A percentile compares a stretch with the other conserved stretches of the same genome.
Evolutionary conservation across 2,113 vertebrate genomes (phyloP).

Genomic region (Pteronura brasiliensis): DNA sequence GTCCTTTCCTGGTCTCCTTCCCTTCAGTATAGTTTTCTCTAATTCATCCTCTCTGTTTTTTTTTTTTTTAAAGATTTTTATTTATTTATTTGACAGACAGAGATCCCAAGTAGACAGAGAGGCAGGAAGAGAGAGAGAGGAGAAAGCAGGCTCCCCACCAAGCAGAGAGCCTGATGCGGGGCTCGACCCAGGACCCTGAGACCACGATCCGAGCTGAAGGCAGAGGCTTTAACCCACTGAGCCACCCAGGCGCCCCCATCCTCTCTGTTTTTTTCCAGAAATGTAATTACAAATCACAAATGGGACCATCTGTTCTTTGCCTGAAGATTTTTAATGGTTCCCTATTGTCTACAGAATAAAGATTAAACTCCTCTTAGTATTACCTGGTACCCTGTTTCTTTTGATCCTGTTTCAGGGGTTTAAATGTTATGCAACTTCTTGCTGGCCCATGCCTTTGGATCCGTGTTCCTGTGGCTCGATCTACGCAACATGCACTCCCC

Average conservation of each 20-base stretch:
- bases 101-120: too few relatives aligned
- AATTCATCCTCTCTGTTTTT: background rate
- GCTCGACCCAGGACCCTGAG: too few relatives aligned
- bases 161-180: too few relatives aligned
- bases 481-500: conserved; percentile 11
- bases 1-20: background rate
- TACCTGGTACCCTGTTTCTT: background rate
- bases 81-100: too few relatives aligned
- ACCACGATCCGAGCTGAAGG: too few relatives aligned
- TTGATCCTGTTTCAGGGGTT: background rate
- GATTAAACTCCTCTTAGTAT: background rate
- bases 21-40: background rate
- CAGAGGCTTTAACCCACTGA: too few relatives aligned
- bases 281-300: background rate
- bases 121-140: too few relatives aligned
- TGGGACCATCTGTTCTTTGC: background rate
- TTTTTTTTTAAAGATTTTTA: too few relatives aligned
- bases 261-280: background rate
- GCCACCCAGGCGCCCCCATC: too few relatives aligned
- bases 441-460: background rate
- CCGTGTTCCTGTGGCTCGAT: conserved; percentile 58
- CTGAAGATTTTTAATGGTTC: background rate
- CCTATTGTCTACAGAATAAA: background rate
- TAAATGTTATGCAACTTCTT: background rate
- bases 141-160: too few relatives aligned